Evolutionary conservation across 2,888 invertebrate species (phyloP).

Genomic region (Troides aeacus): DNA sequence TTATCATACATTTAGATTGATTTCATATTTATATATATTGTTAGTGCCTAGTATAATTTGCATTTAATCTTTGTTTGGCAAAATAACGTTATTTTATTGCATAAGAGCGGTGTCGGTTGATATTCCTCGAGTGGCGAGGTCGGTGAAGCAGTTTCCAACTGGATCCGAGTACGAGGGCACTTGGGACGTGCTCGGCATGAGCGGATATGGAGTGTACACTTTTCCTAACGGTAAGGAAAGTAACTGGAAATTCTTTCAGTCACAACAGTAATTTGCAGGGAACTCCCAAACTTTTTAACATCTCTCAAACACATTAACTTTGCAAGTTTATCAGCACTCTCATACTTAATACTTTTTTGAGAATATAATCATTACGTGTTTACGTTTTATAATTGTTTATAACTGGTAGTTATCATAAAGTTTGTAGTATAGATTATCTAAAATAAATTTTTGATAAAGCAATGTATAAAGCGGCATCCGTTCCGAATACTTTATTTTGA

Average conservation of each 20-base stretch:
- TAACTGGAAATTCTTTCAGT: conserved; percentile 9
- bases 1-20: no score
- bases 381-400: no score
- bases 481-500: no score
- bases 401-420: no score
- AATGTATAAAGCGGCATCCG: no score
- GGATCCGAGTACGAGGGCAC: conserved; percentile 81
- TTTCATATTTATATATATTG: no score
- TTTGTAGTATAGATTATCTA: no score
- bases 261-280: background rate
- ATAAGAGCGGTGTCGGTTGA: conserved; percentile 52
- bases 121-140: conserved; percentile 56
- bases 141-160: conserved; percentile 68
- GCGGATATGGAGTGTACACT: conserved; percentile 80
- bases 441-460: no score
- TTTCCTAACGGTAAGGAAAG: conserved; percentile 77
- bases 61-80: background rate
- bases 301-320: no score
- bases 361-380: no score
- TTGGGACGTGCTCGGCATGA: conserved; percentile 81
- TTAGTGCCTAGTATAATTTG: background rate
- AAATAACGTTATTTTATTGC: conserved; percentile 22
- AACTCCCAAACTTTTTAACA: background rate
- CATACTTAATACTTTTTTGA: no score
- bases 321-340: no score